Evolutionary conservation across 2,888 invertebrate genomes (phyloP), one percentile per base, ranked within the genome.

Genomic region (Artemia sinica): DNA sequence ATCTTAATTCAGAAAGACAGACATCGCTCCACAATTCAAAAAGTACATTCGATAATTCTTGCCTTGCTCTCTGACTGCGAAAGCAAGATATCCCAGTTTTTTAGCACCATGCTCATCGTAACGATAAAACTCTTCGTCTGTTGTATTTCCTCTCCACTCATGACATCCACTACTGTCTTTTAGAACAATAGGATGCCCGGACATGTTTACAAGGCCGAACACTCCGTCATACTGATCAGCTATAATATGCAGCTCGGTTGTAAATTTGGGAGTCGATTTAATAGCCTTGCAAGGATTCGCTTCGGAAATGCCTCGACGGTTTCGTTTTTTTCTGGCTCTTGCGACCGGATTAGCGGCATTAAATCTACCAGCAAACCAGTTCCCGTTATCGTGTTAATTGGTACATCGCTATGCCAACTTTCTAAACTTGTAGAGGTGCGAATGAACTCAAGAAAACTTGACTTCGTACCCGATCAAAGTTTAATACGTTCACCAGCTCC

Each of bases 371-470:
- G 11, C 11, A 51, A 11, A 11, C 52, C 52, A 51, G 52, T 11
- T 51, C 52, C n/a, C 52, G 52, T n/a, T 11, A n/a, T n/a, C 52
- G 52, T 51, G 52, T 51, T 51, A 11, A 51, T 51, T 51, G 52
- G 52, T 51, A 51, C n/a, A 11, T 51, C 52, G 52, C 52, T 51
- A 11, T 11, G 52, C 52, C 52, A 51, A 51, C 52, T 51, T 51
- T 51, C 52, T 51, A 51, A 51, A 51, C 52, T 11, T 51, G 11
- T n/a, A 51, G 52, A 51, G 52, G n/a, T 51, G n/a, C 52, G 52
- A 51, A 51, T 51, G n/a, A 51, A 51, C 52, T 51, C 52, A n/a
- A 51, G 52, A 51, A 51, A 51, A 51, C 52, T 51, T 51, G 52
- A 51, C 52, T 51, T n/a, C n/a, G n/a, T n/a, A n/a, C n/a, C n/a